phyloP scores from a whole-genome alignment of 2,888 invertebrate species.

The Phytoseiulus persimilis region DNA sequence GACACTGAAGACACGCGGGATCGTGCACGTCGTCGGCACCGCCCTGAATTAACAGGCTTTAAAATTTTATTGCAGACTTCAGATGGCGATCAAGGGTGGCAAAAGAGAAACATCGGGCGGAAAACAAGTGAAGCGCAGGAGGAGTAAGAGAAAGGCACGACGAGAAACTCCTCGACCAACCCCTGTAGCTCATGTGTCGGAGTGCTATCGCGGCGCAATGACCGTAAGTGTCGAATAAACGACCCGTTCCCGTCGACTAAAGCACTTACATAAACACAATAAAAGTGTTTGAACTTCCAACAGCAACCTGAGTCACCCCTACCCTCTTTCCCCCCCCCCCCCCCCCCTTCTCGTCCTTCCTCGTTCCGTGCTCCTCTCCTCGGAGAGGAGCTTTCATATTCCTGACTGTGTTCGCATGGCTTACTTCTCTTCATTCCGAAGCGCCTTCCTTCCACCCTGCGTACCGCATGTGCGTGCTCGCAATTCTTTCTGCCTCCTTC shows the following conservation, averaged over 20 bases:
- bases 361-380: background rate
- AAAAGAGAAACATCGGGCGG: background rate
- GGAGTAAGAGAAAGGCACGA: background rate
- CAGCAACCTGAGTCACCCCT: background rate
- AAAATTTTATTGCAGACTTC: background rate
- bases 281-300: background rate
- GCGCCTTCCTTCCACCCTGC: background rate
- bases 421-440: background rate
- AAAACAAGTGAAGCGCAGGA: background rate
- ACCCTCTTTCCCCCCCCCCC: background rate
- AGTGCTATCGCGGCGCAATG: background rate
- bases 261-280: constrained; percentile 36
- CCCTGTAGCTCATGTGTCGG: background rate
- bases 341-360: background rate
- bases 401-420: background rate
- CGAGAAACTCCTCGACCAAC: background rate
- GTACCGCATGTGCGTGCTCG: background rate
- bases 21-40: background rate
- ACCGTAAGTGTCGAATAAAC: background rate
- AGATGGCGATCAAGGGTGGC: background rate
- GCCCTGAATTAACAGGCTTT: background rate
- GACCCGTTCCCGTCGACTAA: constrained; percentile 11
- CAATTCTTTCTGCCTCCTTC: background rate
- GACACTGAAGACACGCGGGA: background rate
- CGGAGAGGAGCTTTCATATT: background rate